Percentiles rank a stretch among this genome's conserved stretches.
phyloP scores from a whole-genome alignment of 1,140 invertebrate genomes.

The Apocrypta bakeri region DNA sequence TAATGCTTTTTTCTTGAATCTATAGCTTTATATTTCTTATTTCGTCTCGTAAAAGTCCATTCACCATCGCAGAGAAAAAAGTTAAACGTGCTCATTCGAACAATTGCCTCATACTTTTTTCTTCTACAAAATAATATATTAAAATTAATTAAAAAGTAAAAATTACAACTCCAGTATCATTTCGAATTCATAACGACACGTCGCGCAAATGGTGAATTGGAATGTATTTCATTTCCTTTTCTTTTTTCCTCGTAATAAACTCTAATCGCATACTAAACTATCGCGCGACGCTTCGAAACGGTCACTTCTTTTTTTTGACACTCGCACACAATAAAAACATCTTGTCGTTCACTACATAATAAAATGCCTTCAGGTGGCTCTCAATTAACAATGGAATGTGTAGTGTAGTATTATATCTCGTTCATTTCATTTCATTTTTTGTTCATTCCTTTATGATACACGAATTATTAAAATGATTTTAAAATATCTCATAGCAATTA shows the following conservation, averaged over 20 bases:
- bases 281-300: conserved; percentile 5
- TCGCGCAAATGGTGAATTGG: background rate
- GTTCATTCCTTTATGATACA: conserved; percentile 67
- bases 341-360: conserved; percentile 47
- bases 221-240: conserved; percentile 23
- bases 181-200: background rate
- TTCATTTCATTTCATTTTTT: conserved; percentile 40
- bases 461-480: conserved; percentile 63
- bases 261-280: conserved; percentile 39
- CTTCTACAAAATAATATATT: conserved; percentile 36
- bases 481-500: conserved; percentile 67
- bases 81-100: conserved; percentile 46
- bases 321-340: conserved; percentile 38
- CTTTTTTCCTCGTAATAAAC: conserved; percentile 29
- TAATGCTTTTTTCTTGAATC: conserved; percentile 27
- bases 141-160: conserved; percentile 37
- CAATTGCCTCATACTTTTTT: conserved; percentile 36
- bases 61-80: conserved; percentile 60
- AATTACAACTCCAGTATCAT: conserved; percentile 29
- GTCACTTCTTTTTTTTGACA: conserved; percentile 23
- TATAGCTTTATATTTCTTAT: conserved; percentile 34
- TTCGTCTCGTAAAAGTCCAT: conserved; percentile 55
- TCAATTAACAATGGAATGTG: conserved; percentile 69
- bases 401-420: conserved; percentile 60
- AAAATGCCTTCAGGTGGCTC: conserved; percentile 59